Evolutionary conservation across 1,140 invertebrate genomes (phyloP), one percentile per base, ranked within the genome.

Genomic region (Thrips palmi): DNA sequence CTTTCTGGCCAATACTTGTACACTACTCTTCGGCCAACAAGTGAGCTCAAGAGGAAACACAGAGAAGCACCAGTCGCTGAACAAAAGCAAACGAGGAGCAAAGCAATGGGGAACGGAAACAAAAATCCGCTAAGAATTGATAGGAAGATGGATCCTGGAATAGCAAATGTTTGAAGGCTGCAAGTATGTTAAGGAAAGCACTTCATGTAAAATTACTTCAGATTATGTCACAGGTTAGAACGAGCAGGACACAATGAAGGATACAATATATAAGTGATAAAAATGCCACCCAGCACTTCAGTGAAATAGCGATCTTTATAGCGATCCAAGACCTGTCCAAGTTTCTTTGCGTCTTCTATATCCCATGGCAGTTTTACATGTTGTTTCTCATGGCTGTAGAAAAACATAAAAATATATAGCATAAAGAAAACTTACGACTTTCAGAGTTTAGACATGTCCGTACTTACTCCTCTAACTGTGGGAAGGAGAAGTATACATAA

Each of bases 141-240:
- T 24, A 99, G 63, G 56, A 97, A 97, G 53, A 99, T 81, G 21
- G 93, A 97, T 46, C 94, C 94, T 47, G 94, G 94, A 63, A 99
- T 98, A 47, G 93, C 94, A 65, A 98, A 98, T 43, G 94, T 93
- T 71, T 99, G 94, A 47, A 99, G 71, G 63, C 89, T 96, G 56
- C 35, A 52, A 50, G 8, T 12, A 37, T 32, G 28, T 33, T 25
- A 37, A 37, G 5, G 10, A 37, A 17, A 40, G 14, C 10, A 37
- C 18, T 35, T 11, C 24, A 11, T n/a, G 4, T 38, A 33, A 35
- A 15, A 14, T 12, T 7, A 7, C 33, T 34, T 34, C n/a, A 38
- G 19, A 18, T 38, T 38, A 38, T 20, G 20, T 8, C 25, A 15
- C 28, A 10, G 33, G 37, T 28, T 14, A 17, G 19, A 27, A 15